Conservation (phyloP, 1,140 invertebrate genomes). For the Formica selysi region DNA sequence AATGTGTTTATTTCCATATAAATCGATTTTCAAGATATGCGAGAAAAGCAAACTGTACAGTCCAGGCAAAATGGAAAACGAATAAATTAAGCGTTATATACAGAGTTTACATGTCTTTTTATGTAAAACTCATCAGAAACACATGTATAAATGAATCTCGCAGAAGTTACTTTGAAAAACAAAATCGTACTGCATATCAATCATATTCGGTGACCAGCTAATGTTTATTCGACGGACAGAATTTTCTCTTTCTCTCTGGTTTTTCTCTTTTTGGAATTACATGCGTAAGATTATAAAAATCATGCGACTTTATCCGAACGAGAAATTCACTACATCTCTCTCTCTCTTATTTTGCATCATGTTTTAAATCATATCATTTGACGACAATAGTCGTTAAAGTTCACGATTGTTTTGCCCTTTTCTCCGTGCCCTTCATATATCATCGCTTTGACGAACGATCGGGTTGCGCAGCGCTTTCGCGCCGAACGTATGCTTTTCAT, state of each 20-base stretch:
- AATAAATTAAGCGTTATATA: constrained; percentile 26
- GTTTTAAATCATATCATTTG: background rate
- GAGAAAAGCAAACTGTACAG: background rate
- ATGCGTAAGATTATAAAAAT: background rate
- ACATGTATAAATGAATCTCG: background rate
- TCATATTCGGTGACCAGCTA: constrained; percentile 12
- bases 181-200: constrained; percentile 7
- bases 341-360: background rate
- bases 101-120: constrained; percentile 20
- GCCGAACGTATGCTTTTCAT: no score
- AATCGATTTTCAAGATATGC: constrained; percentile 57
- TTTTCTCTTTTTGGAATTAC: background rate
- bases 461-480: background rate
- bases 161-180: constrained; percentile 27
- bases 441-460: constrained; percentile 11
- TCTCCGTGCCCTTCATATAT: constrained; percentile 40
- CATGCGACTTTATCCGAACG: background rate
- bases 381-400: background rate
- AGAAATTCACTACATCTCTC: background rate
- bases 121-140: constrained; percentile 10
- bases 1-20: constrained; percentile 53
- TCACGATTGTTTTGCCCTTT: background rate
- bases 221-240: background rate
- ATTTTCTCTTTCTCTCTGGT: background rate
- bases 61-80: constrained; percentile 1